phyloP scores from a whole-genome alignment of 2,888 invertebrate species.

The Eupithecia pulchellata region DNA sequence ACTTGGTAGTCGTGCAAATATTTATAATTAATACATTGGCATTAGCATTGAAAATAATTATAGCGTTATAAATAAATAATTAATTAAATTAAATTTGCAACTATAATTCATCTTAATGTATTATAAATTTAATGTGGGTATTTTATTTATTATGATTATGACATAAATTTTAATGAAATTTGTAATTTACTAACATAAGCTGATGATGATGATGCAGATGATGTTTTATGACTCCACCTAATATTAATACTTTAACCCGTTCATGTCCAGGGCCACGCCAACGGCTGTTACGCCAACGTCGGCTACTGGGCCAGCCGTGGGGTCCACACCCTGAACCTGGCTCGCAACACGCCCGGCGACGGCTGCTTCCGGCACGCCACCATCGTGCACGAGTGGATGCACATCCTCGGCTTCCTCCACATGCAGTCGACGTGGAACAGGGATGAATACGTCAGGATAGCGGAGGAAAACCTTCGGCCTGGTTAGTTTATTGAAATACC shows the following conservation, averaged over 20 bases:
- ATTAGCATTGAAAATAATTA: too few relatives aligned
- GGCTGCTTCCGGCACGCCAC: conserved; percentile 87
- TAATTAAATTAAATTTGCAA: too few relatives aligned
- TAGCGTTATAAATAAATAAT: too few relatives aligned
- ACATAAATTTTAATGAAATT: too few relatives aligned
- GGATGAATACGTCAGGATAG: conserved; percentile 87
- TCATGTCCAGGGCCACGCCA: conserved; percentile 58
- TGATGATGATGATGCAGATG: too few relatives aligned
- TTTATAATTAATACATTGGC: too few relatives aligned
- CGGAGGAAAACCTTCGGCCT: conserved; percentile 87
- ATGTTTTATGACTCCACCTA: too few relatives aligned
- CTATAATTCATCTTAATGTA: too few relatives aligned
- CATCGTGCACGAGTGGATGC: conserved; percentile 91
- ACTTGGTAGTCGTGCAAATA: too few relatives aligned
- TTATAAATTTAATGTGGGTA: too few relatives aligned
- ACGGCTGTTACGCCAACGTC: conserved; percentile 76
- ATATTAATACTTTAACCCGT: neutral
- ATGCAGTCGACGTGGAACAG: conserved; percentile 78
- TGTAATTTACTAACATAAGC: too few relatives aligned
- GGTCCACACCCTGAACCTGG: conserved; percentile 83
- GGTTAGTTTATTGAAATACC: conserved; percentile 72
- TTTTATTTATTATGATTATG: too few relatives aligned
- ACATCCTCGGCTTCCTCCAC: conserved; percentile 78
- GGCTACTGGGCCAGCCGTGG: conserved; percentile 71
- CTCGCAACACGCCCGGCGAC: conserved; percentile 71